phyloP scores from a whole-genome alignment of 2,113 vertebrate species.

The Notothenia rossii region DNA sequence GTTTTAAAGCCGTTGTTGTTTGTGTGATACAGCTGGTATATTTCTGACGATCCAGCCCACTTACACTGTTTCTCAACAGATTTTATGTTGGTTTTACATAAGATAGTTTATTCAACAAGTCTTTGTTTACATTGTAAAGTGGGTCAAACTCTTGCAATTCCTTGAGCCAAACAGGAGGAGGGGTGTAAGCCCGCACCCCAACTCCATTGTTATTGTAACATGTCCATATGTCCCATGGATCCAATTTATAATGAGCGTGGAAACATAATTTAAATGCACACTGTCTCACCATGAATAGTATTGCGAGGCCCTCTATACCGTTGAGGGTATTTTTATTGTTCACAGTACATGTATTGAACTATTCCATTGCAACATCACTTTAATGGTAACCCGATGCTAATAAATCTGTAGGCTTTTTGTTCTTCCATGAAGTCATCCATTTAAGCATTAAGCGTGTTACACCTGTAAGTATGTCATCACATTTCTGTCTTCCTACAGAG shows the following conservation, averaged over 20 bases:
- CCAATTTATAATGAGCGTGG: background rate
- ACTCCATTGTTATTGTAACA: conserved; percentile 8
- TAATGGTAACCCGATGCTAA: background rate
- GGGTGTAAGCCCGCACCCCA: background rate
- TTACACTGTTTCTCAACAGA: conserved; percentile 11
- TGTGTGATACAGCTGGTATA: conserved; percentile 6
- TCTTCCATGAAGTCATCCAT: background rate
- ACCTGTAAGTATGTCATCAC: background rate
- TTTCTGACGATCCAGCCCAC: background rate
- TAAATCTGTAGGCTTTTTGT: background rate
- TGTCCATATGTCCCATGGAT: conserved; percentile 19
- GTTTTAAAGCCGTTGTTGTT: conserved; percentile 44
- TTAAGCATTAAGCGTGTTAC: conserved; percentile 27
- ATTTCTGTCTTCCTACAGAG: conserved; percentile 6
- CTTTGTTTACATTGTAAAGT: conserved; percentile 13
- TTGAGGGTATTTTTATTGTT: background rate
- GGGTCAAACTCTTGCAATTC: conserved; percentile 32
- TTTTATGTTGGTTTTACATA: conserved; percentile 8
- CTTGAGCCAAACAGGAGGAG: conserved; percentile 2
- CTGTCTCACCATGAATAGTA: background rate
- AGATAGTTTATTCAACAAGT: background rate
- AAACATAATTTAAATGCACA: background rate
- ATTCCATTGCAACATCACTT: background rate
- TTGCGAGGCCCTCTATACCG: background rate
- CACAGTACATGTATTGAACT: background rate